Evolutionary conservation across 1,140 invertebrate species (phyloP).

Genomic region (Leptoteleia sp.): DNA sequence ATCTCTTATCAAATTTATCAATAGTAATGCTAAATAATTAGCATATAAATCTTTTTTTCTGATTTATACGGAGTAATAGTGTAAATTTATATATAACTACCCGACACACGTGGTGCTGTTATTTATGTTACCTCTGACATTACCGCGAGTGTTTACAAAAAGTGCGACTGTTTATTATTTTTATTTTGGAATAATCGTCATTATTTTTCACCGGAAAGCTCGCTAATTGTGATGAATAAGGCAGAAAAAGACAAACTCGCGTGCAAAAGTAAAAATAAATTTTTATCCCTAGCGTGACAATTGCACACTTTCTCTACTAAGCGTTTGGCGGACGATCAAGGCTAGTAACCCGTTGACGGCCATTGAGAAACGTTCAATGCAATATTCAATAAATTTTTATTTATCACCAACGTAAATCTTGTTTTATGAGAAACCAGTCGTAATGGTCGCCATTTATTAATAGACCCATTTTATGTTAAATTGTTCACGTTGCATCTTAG

Average conservation of each 20-base stretch:
- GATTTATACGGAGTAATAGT: too few species aligned
- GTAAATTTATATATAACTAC: too few species aligned
- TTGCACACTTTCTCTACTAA: conserved; percentile 75
- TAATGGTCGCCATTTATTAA: too few species aligned
- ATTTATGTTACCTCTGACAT: not conserved
- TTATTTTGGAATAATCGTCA: not conserved
- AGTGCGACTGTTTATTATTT: conserved; percentile 6
- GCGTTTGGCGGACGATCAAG: conserved; percentile 78
- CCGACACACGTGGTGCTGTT: conserved; percentile 10
- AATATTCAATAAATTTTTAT: conserved; percentile 16
- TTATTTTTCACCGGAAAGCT: too few species aligned
- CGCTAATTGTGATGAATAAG: too few species aligned
- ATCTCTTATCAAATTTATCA: too few species aligned
- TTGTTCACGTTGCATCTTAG: too few species aligned
- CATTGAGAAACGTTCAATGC: conserved; percentile 65
- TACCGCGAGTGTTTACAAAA: not conserved
- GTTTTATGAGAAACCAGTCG: too few species aligned
- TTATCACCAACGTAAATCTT: not conserved
- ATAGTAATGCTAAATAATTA: too few species aligned
- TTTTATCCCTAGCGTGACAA: conserved; percentile 39
- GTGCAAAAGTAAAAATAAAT: conserved; percentile 42
- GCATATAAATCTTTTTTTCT: too few species aligned
- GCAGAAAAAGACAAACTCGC: too few species aligned
- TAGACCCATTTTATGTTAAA: too few species aligned
- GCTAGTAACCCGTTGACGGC: conserved; percentile 75